A percentile compares a stretch with the other conserved stretches of the same genome.
These are phyloP conservation scores for Vireo griseus DNA, from an alignment of 2,797 vertebrate genomes.

Conservation along the genomic window DNA sequence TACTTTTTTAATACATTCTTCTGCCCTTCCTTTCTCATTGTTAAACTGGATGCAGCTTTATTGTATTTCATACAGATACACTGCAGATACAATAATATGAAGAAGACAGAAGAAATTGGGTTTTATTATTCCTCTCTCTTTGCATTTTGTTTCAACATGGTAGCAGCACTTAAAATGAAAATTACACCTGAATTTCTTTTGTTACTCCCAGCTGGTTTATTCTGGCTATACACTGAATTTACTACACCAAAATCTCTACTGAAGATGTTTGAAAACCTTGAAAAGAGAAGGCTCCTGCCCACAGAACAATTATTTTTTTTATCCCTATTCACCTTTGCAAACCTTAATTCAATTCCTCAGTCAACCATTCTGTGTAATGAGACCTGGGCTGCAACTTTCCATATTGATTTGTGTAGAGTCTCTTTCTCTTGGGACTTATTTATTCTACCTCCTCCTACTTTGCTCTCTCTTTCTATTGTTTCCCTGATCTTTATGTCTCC, in stretches of 20 bases:
- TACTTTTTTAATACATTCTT: background rate
- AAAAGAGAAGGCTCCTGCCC: background rate
- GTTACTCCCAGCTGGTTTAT: background rate
- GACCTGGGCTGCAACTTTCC: background rate
- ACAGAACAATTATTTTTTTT: background rate
- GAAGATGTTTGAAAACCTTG: background rate
- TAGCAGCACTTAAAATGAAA: background rate
- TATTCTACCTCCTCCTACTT: background rate
- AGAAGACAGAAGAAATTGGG: background rate
- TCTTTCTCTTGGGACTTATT: background rate
- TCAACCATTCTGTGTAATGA: slow-evolving; percentile 20
- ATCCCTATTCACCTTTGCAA: slow-evolving; percentile 6
- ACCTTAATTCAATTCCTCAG: slow-evolving; percentile 12
- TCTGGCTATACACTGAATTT: background rate
- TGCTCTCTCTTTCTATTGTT: background rate
- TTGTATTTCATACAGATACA: background rate
- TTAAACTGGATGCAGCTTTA: background rate
- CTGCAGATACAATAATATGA: background rate
- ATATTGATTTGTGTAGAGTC: slow-evolving; percentile 29
- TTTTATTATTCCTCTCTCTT: background rate
- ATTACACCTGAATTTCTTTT: background rate
- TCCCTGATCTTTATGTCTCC: slow-evolving; percentile 5
- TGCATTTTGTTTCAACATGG: background rate
- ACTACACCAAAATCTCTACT: background rate
- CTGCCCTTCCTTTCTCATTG: background rate